Conservation (phyloP, 2,797 vertebrate genomes). For the Malacoctenus gilli region DNA sequence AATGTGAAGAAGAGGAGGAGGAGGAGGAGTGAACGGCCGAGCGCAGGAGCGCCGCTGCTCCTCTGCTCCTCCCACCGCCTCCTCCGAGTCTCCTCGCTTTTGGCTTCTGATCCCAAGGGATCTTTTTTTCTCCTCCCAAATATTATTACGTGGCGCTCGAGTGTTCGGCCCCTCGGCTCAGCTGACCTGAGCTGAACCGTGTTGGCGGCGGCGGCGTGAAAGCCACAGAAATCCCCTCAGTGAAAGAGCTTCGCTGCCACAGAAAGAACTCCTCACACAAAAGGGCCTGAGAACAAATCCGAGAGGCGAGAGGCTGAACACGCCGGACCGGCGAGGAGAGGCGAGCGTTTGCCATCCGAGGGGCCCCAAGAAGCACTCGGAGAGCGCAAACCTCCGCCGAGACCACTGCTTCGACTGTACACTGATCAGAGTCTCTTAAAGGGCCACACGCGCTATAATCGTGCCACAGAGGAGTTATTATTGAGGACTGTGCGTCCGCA, state of each 20-base stretch:
- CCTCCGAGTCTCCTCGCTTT: conserved; percentile 29
- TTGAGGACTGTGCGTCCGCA: no score
- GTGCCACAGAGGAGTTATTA: no score
- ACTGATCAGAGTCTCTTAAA: no score
- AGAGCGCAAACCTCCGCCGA: no score
- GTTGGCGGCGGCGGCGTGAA: conserved; percentile 38
- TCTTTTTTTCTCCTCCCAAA: conserved; percentile 40
- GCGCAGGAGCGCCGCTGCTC: background rate
- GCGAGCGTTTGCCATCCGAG: conserved; percentile 10
- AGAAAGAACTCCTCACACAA: no score
- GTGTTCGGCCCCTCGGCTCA: conserved; percentile 17
- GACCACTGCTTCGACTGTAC: no score
- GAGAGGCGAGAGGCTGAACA: conserved; percentile 40
- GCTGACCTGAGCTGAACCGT: conserved; percentile 57
- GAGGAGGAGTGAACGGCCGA: conserved; percentile 38
- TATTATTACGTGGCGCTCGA: conserved; percentile 39
- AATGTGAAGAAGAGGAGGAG: conserved; percentile 25
- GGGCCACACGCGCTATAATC: no score
- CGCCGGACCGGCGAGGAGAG: conserved; percentile 26
- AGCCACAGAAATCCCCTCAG: conserved; percentile 41
- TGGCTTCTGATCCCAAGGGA: conserved; percentile 42
- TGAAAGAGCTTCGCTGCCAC: conserved; percentile 51
- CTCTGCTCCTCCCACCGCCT: conserved; percentile 25
- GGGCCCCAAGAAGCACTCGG: conserved; percentile 29
- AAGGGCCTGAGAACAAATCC: conserved; percentile 39